These are phyloP conservation scores for Corythornis madagascariensis DNA, from an alignment of 2,113 vertebrate species.

Conservation along the genomic window DNA sequence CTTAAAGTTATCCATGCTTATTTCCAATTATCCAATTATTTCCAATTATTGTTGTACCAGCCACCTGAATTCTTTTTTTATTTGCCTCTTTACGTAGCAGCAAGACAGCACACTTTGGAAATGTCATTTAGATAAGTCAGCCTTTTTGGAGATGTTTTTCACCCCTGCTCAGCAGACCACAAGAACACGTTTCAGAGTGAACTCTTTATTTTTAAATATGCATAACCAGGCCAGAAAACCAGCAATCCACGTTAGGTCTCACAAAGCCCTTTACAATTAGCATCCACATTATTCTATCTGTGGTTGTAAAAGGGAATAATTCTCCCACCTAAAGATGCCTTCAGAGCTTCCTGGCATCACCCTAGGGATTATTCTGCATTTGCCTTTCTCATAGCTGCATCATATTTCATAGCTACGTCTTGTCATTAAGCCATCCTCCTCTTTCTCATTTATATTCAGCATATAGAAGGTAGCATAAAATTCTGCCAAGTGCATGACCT, in stretches of 20 bases:
- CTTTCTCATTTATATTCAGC: slow-evolving; percentile 33
- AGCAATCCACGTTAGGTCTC: background rate
- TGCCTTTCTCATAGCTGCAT: background rate
- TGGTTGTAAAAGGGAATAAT: background rate
- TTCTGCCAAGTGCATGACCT: slow-evolving; percentile 17
- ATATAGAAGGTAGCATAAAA: background rate
- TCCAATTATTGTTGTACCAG: background rate
- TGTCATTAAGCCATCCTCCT: slow-evolving; percentile 11
- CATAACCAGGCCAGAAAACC: background rate
- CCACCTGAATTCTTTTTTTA: background rate
- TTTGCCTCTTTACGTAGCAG: background rate
- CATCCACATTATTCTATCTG: background rate
- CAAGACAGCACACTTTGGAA: background rate
- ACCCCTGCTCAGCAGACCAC: background rate
- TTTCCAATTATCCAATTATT: background rate
- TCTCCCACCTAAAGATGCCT: background rate
- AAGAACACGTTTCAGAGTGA: background rate
- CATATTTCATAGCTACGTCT: background rate
- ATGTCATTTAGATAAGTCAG: background rate
- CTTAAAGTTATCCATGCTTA: background rate
- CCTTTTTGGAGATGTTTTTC: background rate
- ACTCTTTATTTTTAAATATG: background rate
- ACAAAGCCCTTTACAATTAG: background rate
- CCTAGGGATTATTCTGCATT: background rate
- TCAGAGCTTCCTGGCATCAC: background rate